Conservation (phyloP, 2,113 vertebrate species). For the Theristicus caerulescens region DNA sequence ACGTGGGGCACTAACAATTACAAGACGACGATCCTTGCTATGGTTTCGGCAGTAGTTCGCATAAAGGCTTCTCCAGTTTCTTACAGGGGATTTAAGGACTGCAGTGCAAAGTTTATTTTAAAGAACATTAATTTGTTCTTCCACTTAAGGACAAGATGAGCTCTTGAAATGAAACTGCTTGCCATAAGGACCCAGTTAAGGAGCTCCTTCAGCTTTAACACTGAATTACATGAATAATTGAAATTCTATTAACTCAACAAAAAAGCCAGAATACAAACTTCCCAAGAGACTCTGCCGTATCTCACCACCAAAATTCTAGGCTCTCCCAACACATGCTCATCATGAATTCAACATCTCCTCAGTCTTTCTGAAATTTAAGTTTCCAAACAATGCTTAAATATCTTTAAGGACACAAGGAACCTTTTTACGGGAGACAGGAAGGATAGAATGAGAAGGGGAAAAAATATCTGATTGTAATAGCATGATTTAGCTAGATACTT, state of each 20-base stretch:
- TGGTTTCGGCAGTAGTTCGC: neutral
- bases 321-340: neutral
- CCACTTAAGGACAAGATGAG: conserved; percentile 46
- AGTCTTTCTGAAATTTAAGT: neutral
- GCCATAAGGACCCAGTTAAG: conserved; percentile 33
- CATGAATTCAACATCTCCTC: neutral
- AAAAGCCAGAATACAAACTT: neutral
- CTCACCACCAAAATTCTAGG: neutral
- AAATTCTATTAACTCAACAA: conserved; percentile 28
- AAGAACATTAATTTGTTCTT: conserved; percentile 47
- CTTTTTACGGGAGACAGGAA: neutral
- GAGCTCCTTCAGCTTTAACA: conserved; percentile 44
- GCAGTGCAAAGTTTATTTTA: conserved; percentile 26
- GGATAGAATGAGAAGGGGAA: neutral
- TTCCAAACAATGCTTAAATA: neutral
- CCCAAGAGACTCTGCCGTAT: neutral
- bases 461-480: neutral
- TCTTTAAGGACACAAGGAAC: neutral
- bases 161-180: conserved; percentile 51
- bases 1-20: rapidly evolving
- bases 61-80: neutral
- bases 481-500: neutral
- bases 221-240: conserved; percentile 48
- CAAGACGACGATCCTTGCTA: rapidly evolving
- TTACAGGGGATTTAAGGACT: neutral